Evolutionary conservation across 2,888 invertebrate genomes (phyloP).

Genomic region (Caenorhabditis sp.): DNA sequence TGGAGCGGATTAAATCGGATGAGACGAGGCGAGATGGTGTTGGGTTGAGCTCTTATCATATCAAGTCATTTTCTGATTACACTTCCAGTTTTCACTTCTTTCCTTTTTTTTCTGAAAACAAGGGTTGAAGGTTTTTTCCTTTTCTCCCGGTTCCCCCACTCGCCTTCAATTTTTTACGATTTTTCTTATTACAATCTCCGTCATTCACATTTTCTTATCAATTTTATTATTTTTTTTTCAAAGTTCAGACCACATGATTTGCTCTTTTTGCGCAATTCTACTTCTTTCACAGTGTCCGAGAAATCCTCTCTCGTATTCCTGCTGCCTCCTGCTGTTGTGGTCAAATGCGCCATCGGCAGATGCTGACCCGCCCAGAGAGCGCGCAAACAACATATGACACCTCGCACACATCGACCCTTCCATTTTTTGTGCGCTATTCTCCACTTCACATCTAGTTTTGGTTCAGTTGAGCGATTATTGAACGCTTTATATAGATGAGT

Average conservation of each 20-base stretch:
- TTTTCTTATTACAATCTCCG: neutral
- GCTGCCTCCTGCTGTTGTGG: neutral
- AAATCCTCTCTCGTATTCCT: neutral
- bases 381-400: slow-evolving; percentile 63
- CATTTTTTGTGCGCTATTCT: neutral
- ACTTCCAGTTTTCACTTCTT: slow-evolving; percentile 9
- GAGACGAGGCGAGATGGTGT: neutral
- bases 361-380: slow-evolving; percentile 45
- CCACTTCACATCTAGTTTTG: neutral
- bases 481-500: neutral
- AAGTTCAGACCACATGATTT: neutral
- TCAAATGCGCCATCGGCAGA: slow-evolving; percentile 9
- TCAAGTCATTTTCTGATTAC: neutral
- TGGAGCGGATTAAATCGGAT: slow-evolving; percentile 40
- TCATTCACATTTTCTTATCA: slow-evolving; percentile 20
- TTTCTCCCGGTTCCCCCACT: too few relatives aligned
- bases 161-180: too few relatives aligned
- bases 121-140: neutral
- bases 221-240: slow-evolving; percentile 6
- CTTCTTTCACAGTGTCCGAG: neutral
- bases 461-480: neutral
- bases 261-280: neutral
- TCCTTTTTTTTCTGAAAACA: slow-evolving; percentile 1
- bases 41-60: neutral
- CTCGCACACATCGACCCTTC: slow-evolving; percentile 28